These are phyloP conservation scores for Catharus fuscescens DNA, from an alignment of 2,113 vertebrate genomes.

Conservation along the genomic window DNA sequence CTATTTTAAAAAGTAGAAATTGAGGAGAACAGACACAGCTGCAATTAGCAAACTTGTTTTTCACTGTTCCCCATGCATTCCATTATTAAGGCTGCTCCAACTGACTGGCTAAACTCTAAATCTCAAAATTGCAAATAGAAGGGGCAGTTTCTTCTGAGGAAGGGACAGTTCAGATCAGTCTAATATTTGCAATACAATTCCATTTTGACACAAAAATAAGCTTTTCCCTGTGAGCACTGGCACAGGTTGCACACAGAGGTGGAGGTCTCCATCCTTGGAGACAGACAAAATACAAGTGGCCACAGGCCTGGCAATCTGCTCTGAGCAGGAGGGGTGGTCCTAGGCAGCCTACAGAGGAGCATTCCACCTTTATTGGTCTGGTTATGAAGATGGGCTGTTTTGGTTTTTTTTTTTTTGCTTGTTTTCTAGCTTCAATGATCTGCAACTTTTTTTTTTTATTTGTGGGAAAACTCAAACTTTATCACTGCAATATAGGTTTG, in stretches of 20 bases:
- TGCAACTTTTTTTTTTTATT: background rate
- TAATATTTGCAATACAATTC: background rate
- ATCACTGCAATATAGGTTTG: background rate
- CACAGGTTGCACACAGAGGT: background rate
- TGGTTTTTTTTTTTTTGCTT: background rate
- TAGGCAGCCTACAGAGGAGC: background rate
- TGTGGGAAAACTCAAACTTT: background rate
- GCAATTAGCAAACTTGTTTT: background rate
- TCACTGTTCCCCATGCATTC: background rate
- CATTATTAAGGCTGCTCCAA: background rate
- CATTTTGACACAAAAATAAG: background rate
- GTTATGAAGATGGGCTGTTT: background rate
- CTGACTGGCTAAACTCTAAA: background rate
- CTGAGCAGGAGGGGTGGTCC: background rate
- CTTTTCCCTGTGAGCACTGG: background rate
- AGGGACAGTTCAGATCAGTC: background rate
- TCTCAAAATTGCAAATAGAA: background rate
- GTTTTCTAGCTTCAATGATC: background rate
- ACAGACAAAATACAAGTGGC: background rate
- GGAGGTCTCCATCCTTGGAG: background rate
- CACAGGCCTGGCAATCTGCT: background rate
- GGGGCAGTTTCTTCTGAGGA: background rate
- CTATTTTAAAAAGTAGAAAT: background rate
- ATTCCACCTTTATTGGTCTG: background rate
- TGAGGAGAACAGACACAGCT: background rate